Conservation (phyloP, 2,113 vertebrate genomes). For the Cottus gobio region DNA sequence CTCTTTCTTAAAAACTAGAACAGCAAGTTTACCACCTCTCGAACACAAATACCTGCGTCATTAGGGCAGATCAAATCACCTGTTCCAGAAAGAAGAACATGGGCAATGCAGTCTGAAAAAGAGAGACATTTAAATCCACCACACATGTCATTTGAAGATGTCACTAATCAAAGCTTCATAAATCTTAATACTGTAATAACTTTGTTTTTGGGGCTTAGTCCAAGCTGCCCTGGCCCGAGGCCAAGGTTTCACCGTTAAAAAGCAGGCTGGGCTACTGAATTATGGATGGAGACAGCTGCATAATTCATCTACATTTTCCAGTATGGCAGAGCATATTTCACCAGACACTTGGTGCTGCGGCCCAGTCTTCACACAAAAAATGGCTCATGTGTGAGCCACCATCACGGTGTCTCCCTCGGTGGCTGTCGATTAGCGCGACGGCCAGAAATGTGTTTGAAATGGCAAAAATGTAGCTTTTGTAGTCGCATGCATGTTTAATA, state of each 20-base stretch:
- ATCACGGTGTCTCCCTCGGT: slow-evolving; percentile 24
- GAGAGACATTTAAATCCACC: slow-evolving; percentile 2
- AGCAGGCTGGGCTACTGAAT: slow-evolving; percentile 76
- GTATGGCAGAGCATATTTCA: slow-evolving; percentile 75
- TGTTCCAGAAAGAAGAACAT: not conserved
- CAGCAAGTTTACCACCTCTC: not conserved
- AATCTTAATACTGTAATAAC: not conserved
- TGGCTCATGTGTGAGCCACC: slow-evolving; percentile 38
- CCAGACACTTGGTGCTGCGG: slow-evolving; percentile 34
- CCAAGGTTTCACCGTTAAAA: slow-evolving; percentile 70
- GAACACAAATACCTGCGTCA: not conserved
- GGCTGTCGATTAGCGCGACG: slow-evolving; percentile 19
- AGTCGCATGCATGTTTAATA: slow-evolving; percentile 34
- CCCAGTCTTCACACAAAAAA: slow-evolving; percentile 27
- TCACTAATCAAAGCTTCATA: slow-evolving; percentile 4
- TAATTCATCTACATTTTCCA: slow-evolving; percentile 80
- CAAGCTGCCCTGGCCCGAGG: slow-evolving; percentile 22
- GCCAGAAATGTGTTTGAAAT: slow-evolving; percentile 34
- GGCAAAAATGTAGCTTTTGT: slow-evolving; percentile 11
- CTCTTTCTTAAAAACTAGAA: slow-evolving; percentile 25
- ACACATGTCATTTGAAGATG: not conserved
- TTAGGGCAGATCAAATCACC: slow-evolving; percentile 12
- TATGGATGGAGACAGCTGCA: slow-evolving; percentile 76
- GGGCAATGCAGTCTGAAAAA: not conserved
- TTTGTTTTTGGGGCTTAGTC: slow-evolving; percentile 20